phyloP scores from a whole-genome alignment of 2,888 invertebrate species.

The Bhutanitis thaidina region DNA sequence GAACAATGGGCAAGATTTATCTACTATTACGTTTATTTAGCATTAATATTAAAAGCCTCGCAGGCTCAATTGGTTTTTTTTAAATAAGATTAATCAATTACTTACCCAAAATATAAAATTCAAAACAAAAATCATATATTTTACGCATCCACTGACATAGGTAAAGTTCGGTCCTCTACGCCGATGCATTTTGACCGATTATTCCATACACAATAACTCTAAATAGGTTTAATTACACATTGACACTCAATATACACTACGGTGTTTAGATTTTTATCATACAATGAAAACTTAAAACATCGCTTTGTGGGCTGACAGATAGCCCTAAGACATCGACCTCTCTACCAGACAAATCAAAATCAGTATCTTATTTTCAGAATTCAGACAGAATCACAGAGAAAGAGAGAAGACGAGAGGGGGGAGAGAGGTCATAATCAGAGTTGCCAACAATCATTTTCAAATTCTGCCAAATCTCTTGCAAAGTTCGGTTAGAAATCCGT shows the following conservation, averaged over 20 bases:
- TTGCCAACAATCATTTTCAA: no score
- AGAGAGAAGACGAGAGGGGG: no score
- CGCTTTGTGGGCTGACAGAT: no score
- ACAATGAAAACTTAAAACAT: no score
- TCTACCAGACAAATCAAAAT: no score
- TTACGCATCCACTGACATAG: constrained; percentile 92
- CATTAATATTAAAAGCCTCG: not conserved
- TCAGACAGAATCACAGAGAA: no score
- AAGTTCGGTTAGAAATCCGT: no score
- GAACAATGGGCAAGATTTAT: constrained; percentile 17
- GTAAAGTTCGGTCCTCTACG: constrained; percentile 86
- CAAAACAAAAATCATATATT: constrained; percentile 93
- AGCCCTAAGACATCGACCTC: no score
- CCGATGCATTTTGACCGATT: constrained; percentile 74
- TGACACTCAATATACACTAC: not conserved
- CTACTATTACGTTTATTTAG: constrained; percentile 12
- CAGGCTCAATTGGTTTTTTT: not conserved
- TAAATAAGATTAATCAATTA: constrained; percentile 26
- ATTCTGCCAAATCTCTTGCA: no score
- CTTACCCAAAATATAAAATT: constrained; percentile 96
- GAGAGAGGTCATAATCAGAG: no score
- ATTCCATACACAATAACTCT: constrained; percentile 24
- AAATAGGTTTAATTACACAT: not conserved
- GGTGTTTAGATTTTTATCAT: no score
- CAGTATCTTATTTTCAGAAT: no score